Percentiles rank a stretch among this genome's conserved stretches.
Conservation (phyloP, 2,113 vertebrate genomes). For the Dromaius novaehollandiae region DNA sequence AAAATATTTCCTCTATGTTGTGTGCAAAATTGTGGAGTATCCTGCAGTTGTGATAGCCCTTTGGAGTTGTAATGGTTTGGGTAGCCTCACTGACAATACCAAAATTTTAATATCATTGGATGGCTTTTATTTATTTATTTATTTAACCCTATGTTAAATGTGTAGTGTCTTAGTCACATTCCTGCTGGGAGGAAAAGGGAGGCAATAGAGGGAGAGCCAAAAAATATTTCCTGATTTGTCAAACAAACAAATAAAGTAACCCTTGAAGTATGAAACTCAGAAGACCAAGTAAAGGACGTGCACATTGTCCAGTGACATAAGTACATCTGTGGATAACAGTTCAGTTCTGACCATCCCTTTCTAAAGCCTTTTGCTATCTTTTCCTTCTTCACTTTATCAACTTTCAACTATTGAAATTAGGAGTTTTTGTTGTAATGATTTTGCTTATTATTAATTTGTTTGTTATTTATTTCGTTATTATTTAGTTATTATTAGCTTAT, state of each 20-base stretch:
- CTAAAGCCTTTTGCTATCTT: neutral
- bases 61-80: neutral
- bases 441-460: neutral
- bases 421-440: neutral
- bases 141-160: neutral
- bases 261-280: neutral
- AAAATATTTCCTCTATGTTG: neutral
- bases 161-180: neutral
- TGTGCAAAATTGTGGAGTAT: neutral
- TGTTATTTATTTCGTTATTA: neutral
- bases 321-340: neutral
- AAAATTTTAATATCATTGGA: neutral
- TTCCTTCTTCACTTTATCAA: neutral
- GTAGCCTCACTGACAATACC: neutral
- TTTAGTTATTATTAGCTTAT: neutral
- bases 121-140: neutral
- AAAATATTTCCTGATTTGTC: fast-evolving
- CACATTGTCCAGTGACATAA: neutral
- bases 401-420: neutral
- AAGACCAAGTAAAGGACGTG: neutral
- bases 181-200: neutral
- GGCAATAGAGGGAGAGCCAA: neutral
- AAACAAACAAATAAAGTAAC: neutral
- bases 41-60: neutral
- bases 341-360: neutral